These are phyloP conservation scores for Lepas anatifera DNA, from an alignment of 2,888 invertebrate genomes.

Conservation along the genomic window DNA sequence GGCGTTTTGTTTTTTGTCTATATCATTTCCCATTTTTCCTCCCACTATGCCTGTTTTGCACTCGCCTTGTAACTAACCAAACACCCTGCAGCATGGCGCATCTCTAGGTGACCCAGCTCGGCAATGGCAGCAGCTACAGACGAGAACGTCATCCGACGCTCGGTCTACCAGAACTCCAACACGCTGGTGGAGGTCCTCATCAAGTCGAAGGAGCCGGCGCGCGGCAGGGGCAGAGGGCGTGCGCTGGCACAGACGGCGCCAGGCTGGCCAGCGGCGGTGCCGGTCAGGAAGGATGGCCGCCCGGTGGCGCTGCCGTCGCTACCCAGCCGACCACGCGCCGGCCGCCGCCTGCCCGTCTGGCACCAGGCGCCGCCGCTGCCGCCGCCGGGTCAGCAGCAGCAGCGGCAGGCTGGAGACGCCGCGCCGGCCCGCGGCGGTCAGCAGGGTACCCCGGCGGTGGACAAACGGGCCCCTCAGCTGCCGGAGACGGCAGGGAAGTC, in stretches of 20 bases:
- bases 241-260: neutral
- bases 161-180: slow-evolving; percentile 10
- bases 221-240: neutral
- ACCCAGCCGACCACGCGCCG: neutral
- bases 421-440: neutral
- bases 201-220: neutral
- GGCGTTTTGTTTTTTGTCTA: no score
- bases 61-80: no score
- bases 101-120: no score
- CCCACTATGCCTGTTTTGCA: no score
- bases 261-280: neutral
- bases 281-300: neutral
- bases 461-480: neutral
- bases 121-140: neutral
- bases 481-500: neutral
- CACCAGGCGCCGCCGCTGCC: neutral
- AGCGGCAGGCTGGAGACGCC: neutral
- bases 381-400: neutral
- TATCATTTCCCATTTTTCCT: no score
- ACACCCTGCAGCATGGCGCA: no score
- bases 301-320: neutral
- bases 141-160: slow-evolving; percentile 1
- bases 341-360: neutral
- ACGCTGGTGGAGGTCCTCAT: neutral
- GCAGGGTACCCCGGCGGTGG: neutral